Evolutionary conservation across 2,113 vertebrate genomes (phyloP), one percentile per base, ranked within the genome.

Genomic region (Motacilla tschutschensis): DNA sequence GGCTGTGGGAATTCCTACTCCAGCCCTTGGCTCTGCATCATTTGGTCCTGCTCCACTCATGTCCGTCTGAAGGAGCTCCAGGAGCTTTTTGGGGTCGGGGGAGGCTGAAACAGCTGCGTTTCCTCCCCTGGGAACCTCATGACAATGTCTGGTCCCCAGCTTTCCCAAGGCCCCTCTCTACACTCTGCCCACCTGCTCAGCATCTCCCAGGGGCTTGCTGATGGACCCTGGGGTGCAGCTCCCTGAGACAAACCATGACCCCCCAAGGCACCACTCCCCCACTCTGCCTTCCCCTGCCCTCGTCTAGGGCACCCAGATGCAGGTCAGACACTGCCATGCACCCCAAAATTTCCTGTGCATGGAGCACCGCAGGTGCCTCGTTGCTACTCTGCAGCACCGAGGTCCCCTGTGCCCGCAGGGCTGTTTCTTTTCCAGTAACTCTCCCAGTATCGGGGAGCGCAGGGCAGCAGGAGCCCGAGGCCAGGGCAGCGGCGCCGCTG

Each of bases 351-450:
- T 17, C 10, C 36, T 29, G 25, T 2, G n/a, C 12, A 11, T 0
- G 16, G 48, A 71, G 58, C 47, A 5, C 20, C 0, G 0, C 4
- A 5, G 53, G 21, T 2, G 8, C n/a, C 6, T 48, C 6, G 0
- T 12, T 5, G 3, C 40, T 3, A 3, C 8, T 44, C 17, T 3
- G 38, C 16, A 13, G 64, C 41, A 4, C 11, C 2, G 0, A 4
- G 5, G 40, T 79, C 29, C 46, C 31, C 4, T 3, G 16, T 4
- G 11, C 43, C 66, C 1, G 0, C 2, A 5, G 51, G 66, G 63
- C 78, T 78, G 78, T 26, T 85, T 63, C 54, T 51, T 90, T 90
- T 90, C 93, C 90, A 89, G 83, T 93, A 87, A 83, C 74, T 50
- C 63, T 12, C 36, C 15, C 88, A 58, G 83, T 91, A 93, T 93